These are phyloP conservation scores for Phasia obesa DNA, from an alignment of 2,888 invertebrate genomes.

Conservation along the genomic window DNA sequence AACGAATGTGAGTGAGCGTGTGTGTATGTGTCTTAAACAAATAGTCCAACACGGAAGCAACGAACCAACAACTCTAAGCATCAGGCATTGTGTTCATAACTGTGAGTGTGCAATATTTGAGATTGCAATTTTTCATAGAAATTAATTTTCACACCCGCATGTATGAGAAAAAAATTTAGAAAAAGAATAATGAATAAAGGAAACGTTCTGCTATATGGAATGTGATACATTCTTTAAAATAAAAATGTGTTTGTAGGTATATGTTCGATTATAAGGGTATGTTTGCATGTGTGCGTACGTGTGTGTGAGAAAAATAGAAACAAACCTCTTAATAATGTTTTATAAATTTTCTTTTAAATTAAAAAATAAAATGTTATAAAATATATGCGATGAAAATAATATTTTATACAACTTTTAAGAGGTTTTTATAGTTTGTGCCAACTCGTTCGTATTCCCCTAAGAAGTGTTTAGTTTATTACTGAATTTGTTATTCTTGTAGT, in stretches of 20 bases:
- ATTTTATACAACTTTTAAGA: neutral
- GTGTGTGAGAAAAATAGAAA: slow-evolving; percentile 17
- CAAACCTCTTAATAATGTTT: slow-evolving; percentile 41
- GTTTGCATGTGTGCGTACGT: neutral
- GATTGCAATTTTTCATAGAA: slow-evolving; percentile 72
- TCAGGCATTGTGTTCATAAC: slow-evolving; percentile 31
- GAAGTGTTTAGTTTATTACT: no score
- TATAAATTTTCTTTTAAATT: slow-evolving; percentile 42
- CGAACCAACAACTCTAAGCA: slow-evolving; percentile 47
- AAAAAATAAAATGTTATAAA: slow-evolving; percentile 15
- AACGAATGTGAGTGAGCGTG: neutral
- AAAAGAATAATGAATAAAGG: slow-evolving; percentile 41
- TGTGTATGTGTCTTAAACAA: slow-evolving; percentile 35
- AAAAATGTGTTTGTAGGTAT: no score
- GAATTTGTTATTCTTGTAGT: no score
- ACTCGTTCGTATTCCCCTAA: no score
- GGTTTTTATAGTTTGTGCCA: neutral
- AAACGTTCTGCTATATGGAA: slow-evolving; percentile 47
- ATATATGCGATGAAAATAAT: slow-evolving; percentile 21
- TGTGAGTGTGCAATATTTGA: slow-evolving; percentile 64
- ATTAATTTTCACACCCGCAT: slow-evolving; percentile 70
- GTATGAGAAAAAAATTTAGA: slow-evolving; percentile 36
- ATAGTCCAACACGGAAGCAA: slow-evolving; percentile 50
- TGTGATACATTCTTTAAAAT: slow-evolving; percentile 37
- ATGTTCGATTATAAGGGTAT: neutral